Percentiles rank a stretch among this genome's conserved stretches.
phyloP scores from a whole-genome alignment of 2,888 invertebrate genomes.

The Lithophane semibrunnea region DNA sequence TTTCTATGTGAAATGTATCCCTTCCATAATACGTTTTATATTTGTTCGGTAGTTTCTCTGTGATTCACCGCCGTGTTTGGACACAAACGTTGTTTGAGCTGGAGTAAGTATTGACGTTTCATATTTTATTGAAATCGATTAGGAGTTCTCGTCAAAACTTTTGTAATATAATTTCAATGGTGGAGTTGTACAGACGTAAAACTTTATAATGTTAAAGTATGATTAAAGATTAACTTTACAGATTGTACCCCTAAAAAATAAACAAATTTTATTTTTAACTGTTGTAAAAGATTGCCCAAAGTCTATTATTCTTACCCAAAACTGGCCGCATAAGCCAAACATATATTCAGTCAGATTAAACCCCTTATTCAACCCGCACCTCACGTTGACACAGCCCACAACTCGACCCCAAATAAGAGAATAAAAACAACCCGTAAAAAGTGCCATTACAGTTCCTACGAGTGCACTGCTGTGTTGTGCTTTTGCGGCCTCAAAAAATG shows the following conservation, averaged over 20 bases:
- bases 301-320: constrained; percentile 16
- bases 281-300: constrained; percentile 14
- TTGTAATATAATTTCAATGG: constrained; percentile 15
- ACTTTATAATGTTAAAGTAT: constrained; percentile 12
- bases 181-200: constrained; percentile 11
- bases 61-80: constrained; percentile 37
- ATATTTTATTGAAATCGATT: constrained; percentile 38
- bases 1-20: constrained; percentile 43
- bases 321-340: constrained; percentile 31
- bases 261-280: constrained; percentile 17
- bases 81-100: neutral
- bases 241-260: constrained; percentile 10
- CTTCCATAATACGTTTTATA: constrained; percentile 44
- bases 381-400: constrained; percentile 48
- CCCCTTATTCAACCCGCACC: constrained; percentile 20
- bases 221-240: constrained; percentile 10
- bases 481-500: constrained; percentile 52
- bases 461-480: constrained; percentile 51
- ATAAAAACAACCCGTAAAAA: constrained; percentile 56
- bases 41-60: constrained; percentile 45
- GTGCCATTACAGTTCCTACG: constrained; percentile 45
- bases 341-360: constrained; percentile 44
- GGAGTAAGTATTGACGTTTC: constrained; percentile 4
- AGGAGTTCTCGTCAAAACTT: constrained; percentile 22
- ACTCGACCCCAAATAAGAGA: constrained; percentile 45